Evolutionary conservation across 64 coral and sea anemone genomes (phyloP), one percentile per base, ranked within the genome.

Genomic region (Montipora cactus): DNA sequence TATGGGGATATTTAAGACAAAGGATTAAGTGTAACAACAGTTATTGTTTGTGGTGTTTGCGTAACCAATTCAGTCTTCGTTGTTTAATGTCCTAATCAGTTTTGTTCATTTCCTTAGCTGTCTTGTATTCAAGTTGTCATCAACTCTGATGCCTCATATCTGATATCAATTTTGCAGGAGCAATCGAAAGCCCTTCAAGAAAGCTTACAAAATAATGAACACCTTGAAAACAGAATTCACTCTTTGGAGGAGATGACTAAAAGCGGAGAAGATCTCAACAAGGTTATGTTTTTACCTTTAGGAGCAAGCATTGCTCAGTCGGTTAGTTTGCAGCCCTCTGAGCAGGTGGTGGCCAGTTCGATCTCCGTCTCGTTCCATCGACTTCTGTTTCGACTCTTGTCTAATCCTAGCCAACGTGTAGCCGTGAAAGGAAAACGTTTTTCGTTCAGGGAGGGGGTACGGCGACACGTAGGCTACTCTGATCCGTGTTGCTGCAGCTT

Each of bases 201-300:
- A 86, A 86, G 46, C 44, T 13, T 49, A 20, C 82, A 86, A 59
- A 70, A 72, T 86, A 67, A 72, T 4, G 82, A 72, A 13, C 82
- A 86, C 68, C 47, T 86, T 8, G 62, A 86, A 49, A 71, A 49
- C 19, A 86, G 18, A 46, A 72, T 86, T 52, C 47, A 49, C 16
- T 86, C 82, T 50, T 72, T 86, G 82, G 66, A 71, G 7, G 82
- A 86, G 22, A 86, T 86, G 82, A 72, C 64, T 16, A 86, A 59
- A 72, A 86, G 71, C 45, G 82, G 82, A 72, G 82, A 86, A 71
- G 71, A 8, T 14, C 9, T 86, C 12, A 86, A 86, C 82, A 86
- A 86, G 82, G 82, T 86, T 22, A 51, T 12, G 14, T 12, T 71
- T 48, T 9, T 67, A 14, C 5, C 13, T 25, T 9, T 2, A 45